These are phyloP conservation scores for Spilosoma lubricipeda DNA, from an alignment of 2,888 invertebrate genomes.

Conservation along the genomic window DNA sequence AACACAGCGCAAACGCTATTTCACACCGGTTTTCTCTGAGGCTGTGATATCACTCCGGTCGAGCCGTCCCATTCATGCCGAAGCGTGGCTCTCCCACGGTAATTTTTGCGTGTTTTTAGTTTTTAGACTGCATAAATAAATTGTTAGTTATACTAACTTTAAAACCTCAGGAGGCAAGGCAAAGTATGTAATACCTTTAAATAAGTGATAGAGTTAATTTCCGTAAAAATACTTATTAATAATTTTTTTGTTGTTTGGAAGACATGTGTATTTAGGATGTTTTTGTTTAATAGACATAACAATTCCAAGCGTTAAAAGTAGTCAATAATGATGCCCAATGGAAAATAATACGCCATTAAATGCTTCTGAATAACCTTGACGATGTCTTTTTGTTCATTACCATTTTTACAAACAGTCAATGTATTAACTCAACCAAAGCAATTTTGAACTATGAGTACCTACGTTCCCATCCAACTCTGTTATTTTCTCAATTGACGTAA, in stretches of 20 bases:
- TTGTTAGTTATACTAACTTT: too few species aligned
- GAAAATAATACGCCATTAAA: not conserved
- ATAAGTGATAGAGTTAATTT: too few species aligned
- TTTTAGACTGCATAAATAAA: too few species aligned
- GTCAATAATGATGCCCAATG: not conserved
- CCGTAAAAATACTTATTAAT: too few species aligned
- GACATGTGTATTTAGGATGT: not conserved
- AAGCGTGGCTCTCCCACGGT: too few species aligned
- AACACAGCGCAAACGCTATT: too few species aligned
- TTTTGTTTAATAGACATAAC: not conserved
- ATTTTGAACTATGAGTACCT: not conserved
- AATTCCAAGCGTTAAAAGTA: not conserved
- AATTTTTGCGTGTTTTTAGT: too few species aligned
- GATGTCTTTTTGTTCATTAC: not conserved
- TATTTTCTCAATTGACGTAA: constrained; percentile 7
- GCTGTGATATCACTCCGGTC: too few species aligned
- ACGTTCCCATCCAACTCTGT: not conserved
- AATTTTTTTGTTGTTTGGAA: not conserved
- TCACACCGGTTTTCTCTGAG: too few species aligned
- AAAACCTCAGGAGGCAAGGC: too few species aligned
- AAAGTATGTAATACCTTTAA: too few species aligned
- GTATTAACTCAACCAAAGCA: not conserved
- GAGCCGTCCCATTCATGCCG: too few species aligned
- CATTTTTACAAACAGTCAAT: not conserved
- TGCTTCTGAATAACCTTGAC: not conserved